These are phyloP conservation scores for Malurus melanocephalus DNA, from an alignment of 2,113 vertebrate species.

Conservation along the genomic window DNA sequence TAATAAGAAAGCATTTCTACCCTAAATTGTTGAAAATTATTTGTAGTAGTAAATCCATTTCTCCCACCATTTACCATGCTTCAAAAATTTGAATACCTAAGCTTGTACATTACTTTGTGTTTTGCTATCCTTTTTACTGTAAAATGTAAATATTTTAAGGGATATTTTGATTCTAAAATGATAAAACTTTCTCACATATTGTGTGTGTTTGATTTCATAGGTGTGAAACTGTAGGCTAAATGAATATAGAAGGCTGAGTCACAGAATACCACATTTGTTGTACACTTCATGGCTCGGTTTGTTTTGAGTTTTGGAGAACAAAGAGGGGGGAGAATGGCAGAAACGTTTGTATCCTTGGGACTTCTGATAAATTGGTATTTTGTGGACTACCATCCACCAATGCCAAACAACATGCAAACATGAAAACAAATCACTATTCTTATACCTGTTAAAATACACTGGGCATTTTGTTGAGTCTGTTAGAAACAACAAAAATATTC, in stretches of 20 bases:
- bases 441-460: neutral
- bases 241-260: conserved; percentile 14
- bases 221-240: conserved; percentile 41
- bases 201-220: conserved; percentile 77
- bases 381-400: neutral
- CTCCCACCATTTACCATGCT: conserved; percentile 70
- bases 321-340: neutral
- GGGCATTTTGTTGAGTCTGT: neutral
- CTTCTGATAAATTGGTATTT: neutral
- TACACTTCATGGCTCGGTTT: neutral
- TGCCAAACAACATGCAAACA: neutral
- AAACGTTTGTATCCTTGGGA: neutral
- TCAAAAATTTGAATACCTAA: conserved; percentile 81
- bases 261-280: neutral
- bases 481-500: neutral
- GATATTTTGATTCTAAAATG: conserved; percentile 85
- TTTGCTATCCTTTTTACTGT: conserved; percentile 87
- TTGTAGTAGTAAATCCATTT: conserved; percentile 69
- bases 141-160: conserved; percentile 90
- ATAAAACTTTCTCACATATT: conserved; percentile 82
- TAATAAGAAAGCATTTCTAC: conserved; percentile 62
- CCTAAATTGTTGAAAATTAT: conserved; percentile 56
- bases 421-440: neutral
- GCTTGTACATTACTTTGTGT: conserved; percentile 86
- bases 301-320: neutral